phyloP scores from a whole-genome alignment of 2,113 vertebrate species.

The Phrynosoma blainvillii region DNA sequence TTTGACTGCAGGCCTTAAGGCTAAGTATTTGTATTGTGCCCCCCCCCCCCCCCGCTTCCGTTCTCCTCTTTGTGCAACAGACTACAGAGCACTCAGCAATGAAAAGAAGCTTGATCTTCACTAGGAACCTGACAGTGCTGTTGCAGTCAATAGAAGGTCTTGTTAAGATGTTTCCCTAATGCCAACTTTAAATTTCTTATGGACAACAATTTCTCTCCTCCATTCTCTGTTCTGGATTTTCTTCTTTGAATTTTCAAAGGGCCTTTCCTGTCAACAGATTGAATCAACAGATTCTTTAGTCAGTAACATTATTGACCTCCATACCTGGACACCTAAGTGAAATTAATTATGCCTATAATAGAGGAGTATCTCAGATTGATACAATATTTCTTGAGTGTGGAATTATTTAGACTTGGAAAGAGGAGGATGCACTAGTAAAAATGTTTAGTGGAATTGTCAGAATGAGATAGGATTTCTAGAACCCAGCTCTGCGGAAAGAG shows the following conservation, averaged over 20 bases:
- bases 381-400: background rate
- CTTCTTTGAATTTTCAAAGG: background rate
- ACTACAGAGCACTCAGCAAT: background rate
- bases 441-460: background rate
- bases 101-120: background rate
- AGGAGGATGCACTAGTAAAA: background rate
- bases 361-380: background rate
- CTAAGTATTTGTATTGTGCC: background rate
- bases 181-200: background rate
- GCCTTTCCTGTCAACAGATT: background rate
- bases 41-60: too few relatives aligned
- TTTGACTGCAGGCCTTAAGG: background rate
- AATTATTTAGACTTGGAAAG: background rate
- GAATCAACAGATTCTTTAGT: background rate
- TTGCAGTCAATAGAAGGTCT: background rate
- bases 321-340: background rate
- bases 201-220: background rate
- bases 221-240: background rate
- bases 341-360: background rate
- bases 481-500: background rate
- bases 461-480: background rate
- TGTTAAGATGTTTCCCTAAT: background rate
- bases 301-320: background rate
- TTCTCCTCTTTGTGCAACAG: background rate
- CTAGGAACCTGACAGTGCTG: background rate